phyloP scores from a whole-genome alignment of 2,113 vertebrate genomes.

The Sinocyclocheilus anshuiensis region DNA sequence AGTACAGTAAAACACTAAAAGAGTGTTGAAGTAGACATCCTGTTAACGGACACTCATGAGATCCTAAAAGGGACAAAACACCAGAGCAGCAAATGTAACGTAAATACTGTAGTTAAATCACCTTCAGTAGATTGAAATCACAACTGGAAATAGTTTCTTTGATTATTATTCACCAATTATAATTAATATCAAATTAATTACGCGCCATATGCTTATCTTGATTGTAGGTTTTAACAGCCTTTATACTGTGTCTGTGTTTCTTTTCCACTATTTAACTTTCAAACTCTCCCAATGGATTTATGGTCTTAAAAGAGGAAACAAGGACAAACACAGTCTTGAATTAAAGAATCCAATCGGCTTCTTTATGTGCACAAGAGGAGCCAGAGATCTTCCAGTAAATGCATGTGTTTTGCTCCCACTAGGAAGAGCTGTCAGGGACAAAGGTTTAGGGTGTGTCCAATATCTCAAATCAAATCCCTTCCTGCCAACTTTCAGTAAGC shows the following conservation, averaged over 20 bases:
- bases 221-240: background rate
- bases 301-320: conserved; percentile 10
- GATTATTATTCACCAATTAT: background rate
- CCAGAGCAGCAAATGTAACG: conserved; percentile 6
- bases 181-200: background rate
- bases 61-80: conserved; percentile 1
- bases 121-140: conserved; percentile 33
- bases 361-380: conserved; percentile 25
- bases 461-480: conserved; percentile 26
- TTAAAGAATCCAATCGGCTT: background rate
- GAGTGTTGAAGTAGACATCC: conserved; percentile 30
- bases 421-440: conserved; percentile 16
- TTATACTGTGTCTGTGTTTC: background rate
- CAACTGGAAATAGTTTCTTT: background rate
- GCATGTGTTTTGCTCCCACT: conserved; percentile 2
- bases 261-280: background rate
- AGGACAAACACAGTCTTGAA: background rate
- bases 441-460: conserved; percentile 23
- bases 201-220: background rate
- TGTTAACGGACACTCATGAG: conserved; percentile 26
- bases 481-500: background rate
- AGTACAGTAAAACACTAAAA: conserved; percentile 30
- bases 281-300: background rate
- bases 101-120: conserved; percentile 13
- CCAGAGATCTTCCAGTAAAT: conserved; percentile 21